Base-by-base conservation (phyloP, 2,888 invertebrate genomes). In the Trichogramma dendrolimi region DNA sequence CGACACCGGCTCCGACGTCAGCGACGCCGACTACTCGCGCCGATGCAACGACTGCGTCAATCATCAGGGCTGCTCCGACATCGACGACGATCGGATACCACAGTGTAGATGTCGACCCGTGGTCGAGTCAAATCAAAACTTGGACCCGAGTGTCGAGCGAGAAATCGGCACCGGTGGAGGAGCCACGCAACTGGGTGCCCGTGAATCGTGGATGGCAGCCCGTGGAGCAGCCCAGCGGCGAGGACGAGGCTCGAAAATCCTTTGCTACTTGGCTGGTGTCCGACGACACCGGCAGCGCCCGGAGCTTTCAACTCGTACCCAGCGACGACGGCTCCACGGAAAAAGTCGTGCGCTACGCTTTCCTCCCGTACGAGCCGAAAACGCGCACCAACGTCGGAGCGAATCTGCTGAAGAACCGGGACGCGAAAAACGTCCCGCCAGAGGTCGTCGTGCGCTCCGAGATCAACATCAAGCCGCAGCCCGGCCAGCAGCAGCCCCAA, bases 401-500 rank as follows among this genome's bases (percentile, higher is more conserved):
- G 0, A 78, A 77, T 60, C 27, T 71, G 5, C 71, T 68, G 58
- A 76, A 76, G 53, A 82, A 83, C 71, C 79, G 79, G 4, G 82
- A 82, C 54, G 76, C 80, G 0, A 81, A 80, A 51, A 80, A 82
- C 67, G 83, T 89, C 2, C 90, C 90, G 1, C 83, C 86, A 43
- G 90, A 90, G 41, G 87, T 90, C 0, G 81, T 85, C 14, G 81
- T 91, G 4, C 83, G 84, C 56, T 90, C 90, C 0, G 79, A 84
- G 49, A 83, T 84, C 47, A 82, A 82, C 65, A 88, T 89, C 68
- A 85, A 86, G 56, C 70, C 74, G 1, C 56, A 52, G 40, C 42
- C 48, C 39, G 44, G 52, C 41, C 11, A 6, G 2, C 57, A 61
- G 4, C 7, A 51, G 0, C 54, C 52, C 6, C 6, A 40, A 53